phyloP scores from a whole-genome alignment of 2,113 vertebrate species.

The Caranx melampygus region DNA sequence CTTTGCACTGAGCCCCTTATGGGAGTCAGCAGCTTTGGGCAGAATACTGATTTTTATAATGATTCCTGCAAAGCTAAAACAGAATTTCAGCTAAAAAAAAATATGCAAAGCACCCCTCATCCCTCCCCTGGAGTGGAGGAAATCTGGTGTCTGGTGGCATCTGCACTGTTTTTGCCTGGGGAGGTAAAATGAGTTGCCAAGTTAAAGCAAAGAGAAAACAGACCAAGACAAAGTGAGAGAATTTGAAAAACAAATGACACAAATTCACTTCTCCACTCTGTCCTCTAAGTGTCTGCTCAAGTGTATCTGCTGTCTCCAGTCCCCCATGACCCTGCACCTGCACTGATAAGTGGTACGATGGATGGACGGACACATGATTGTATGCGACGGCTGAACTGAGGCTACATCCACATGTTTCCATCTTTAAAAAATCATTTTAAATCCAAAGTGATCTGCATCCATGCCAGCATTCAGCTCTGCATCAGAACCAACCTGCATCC shows the following conservation, averaged over 20 bases:
- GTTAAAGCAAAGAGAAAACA: conserved; percentile 42
- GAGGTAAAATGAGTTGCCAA: conserved; percentile 52
- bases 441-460: too few relatives aligned
- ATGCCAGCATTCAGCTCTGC: too few relatives aligned
- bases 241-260: conserved; percentile 31
- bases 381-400: too few relatives aligned
- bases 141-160: conserved; percentile 49
- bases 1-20: conserved; percentile 20
- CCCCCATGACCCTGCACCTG: too few relatives aligned
- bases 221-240: conserved; percentile 33
- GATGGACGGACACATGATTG: too few relatives aligned
- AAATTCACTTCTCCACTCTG: conserved; percentile 6
- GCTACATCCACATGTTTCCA: too few relatives aligned
- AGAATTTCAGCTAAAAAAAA: conserved; percentile 49
- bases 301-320: neutral
- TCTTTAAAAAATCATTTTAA: too few relatives aligned
- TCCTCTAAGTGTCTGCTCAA: conserved; percentile 16
- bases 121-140: conserved; percentile 33
- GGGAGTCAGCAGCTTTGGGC: conserved; percentile 19
- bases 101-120: conserved; percentile 41
- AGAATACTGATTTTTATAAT: conserved; percentile 52
- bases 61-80: conserved; percentile 46
- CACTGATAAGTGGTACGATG: too few relatives aligned
- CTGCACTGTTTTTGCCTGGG: conserved; percentile 49
- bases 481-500: too few relatives aligned